Conservation (phyloP, 2,797 vertebrate species). For the Loriculus beryllinus region DNA sequence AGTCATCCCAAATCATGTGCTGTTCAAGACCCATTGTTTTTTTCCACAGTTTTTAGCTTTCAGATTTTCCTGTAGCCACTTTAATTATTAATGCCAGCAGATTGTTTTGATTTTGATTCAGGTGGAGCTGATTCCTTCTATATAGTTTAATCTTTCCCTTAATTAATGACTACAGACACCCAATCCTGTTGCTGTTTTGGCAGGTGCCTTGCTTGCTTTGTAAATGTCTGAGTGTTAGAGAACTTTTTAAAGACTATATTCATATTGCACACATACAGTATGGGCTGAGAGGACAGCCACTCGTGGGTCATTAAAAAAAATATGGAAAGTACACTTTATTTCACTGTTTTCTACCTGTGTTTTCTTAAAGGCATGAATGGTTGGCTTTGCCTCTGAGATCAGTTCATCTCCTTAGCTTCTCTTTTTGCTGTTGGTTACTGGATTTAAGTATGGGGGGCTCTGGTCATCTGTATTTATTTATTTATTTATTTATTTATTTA, state of each 20-base stretch:
- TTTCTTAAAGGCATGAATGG: neutral
- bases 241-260: neutral
- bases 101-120: neutral
- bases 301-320: neutral
- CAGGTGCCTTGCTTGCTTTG: neutral
- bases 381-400: neutral
- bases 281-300: neutral
- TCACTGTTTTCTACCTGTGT: neutral
- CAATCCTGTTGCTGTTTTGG: neutral
- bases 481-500: neutral
- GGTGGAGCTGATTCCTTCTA: neutral
- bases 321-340: neutral
- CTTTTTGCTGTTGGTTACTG: neutral
- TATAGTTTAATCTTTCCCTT: neutral
- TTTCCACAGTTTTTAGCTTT: neutral
- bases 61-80: neutral
- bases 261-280: neutral
- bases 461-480: neutral
- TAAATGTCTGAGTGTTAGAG: neutral
- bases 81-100: neutral
- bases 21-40: neutral
- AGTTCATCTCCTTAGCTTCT: neutral
- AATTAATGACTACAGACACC: neutral
- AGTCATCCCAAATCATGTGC: neutral
- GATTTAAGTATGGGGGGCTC: neutral